Evolutionary conservation across 64 coral and sea anemone genomes (phyloP).

Genomic region (Stichodactyla mertensii): DNA sequence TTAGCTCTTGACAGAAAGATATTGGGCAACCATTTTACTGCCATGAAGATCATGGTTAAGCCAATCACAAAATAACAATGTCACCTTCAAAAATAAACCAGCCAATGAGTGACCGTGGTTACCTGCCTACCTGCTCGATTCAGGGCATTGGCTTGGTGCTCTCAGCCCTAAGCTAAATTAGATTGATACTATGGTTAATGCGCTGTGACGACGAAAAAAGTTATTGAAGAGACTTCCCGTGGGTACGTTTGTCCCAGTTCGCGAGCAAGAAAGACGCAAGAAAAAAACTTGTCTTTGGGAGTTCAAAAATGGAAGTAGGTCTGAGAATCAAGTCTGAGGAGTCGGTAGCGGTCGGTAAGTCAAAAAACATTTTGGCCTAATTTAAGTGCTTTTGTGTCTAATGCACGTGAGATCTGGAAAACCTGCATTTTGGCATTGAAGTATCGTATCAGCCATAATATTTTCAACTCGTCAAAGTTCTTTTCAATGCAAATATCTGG

Average conservation of each 20-base stretch:
- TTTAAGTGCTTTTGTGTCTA: slow-evolving; percentile 1
- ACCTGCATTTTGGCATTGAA: neutral
- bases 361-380: neutral
- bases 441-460: neutral
- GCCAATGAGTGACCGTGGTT: slow-evolving; percentile 2
- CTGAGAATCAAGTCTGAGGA: neutral
- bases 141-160: slow-evolving; percentile 4
- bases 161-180: neutral
- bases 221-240: neutral
- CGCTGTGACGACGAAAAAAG: neutral
- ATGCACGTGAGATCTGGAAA: neutral
- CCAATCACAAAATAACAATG: slow-evolving; percentile 13
- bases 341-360: slow-evolving; percentile 1
- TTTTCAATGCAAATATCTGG: neutral
- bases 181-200: slow-evolving; percentile 4
- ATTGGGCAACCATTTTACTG: slow-evolving; percentile 23
- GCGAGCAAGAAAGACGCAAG: neutral
- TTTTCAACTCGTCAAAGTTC: neutral
- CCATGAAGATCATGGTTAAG: slow-evolving; percentile 14
- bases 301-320: neutral
- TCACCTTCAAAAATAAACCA: slow-evolving; percentile 21
- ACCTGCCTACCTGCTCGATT: slow-evolving; percentile 15
- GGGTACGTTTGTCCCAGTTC: no score
- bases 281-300: neutral
- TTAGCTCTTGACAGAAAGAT: neutral